phyloP scores from a whole-genome alignment of 2,797 vertebrate genomes.

The Aldrovandia affinis region DNA sequence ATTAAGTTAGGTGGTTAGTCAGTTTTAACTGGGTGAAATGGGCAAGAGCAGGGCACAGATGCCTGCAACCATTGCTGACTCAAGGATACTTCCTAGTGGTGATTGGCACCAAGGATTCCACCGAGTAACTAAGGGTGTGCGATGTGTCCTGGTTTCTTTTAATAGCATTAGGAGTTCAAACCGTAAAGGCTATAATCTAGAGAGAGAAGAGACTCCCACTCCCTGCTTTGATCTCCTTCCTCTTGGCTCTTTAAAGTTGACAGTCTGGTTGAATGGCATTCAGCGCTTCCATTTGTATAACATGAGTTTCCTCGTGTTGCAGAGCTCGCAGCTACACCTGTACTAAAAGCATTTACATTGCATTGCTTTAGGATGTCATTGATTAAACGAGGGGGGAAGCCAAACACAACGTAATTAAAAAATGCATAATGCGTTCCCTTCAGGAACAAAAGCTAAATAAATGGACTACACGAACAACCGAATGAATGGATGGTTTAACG shows the following conservation, averaged over 20 bases:
- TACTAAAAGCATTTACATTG: slow-evolving; percentile 77
- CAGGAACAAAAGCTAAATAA: slow-evolving; percentile 66
- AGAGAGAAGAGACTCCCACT: slow-evolving; percentile 72
- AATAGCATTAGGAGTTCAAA: slow-evolving; percentile 71
- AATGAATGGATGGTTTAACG: neutral
- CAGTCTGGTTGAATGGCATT: slow-evolving; percentile 74
- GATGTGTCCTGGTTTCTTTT: slow-evolving; percentile 69
- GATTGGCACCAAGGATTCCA: slow-evolving; percentile 42
- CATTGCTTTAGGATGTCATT: slow-evolving; percentile 75
- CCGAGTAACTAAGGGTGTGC: slow-evolving; percentile 59
- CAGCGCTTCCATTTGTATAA: slow-evolving; percentile 77
- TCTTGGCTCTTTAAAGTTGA: slow-evolving; percentile 76
- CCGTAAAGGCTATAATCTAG: slow-evolving; percentile 68
- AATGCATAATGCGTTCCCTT: slow-evolving; percentile 75
- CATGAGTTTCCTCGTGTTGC: slow-evolving; percentile 70
- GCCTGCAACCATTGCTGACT: slow-evolving; percentile 35
- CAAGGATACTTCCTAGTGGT: slow-evolving; percentile 43
- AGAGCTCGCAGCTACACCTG: slow-evolving; percentile 80
- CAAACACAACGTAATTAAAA: slow-evolving; percentile 81
- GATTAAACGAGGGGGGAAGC: slow-evolving; percentile 75
- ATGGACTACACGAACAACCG: slow-evolving; percentile 31
- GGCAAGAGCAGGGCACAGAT: neutral
- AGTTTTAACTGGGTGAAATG: neutral
- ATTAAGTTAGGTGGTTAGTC: neutral
- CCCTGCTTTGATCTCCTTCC: slow-evolving; percentile 76